These are phyloP conservation scores for Chrysotoxum bicinctum DNA, from an alignment of 2,888 invertebrate genomes.

Conservation along the genomic window DNA sequence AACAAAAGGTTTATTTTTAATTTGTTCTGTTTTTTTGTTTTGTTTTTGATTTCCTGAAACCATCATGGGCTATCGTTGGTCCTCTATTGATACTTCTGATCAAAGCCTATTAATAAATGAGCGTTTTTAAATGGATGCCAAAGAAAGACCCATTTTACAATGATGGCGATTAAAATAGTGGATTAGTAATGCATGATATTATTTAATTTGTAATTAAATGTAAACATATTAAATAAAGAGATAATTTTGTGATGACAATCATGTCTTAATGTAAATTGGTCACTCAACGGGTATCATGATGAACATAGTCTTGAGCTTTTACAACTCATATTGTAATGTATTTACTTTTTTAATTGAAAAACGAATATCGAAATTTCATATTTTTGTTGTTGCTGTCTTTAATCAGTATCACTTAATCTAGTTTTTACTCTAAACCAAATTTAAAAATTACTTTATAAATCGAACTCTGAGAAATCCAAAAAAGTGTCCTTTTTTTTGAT, in stretches of 20 bases:
- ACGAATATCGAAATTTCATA: background rate
- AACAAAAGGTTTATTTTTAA: background rate
- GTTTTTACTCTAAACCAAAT: background rate
- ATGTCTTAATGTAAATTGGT: background rate
- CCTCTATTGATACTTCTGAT: background rate
- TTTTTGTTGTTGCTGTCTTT: background rate
- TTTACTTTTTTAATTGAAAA: background rate
- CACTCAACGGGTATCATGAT: background rate
- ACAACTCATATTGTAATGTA: background rate
- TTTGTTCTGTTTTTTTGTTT: background rate
- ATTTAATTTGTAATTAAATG: background rate
- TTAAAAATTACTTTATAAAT: background rate
- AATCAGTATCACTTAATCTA: background rate
- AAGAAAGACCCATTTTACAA: background rate
- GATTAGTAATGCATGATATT: background rate
- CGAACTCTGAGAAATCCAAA: no score
- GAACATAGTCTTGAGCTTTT: background rate
- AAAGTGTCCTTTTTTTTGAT: background rate
- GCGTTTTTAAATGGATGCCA: background rate
- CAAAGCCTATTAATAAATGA: background rate
- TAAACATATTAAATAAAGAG: background rate
- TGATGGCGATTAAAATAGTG: background rate
- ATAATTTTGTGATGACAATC: conserved; percentile 22
- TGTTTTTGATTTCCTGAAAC: background rate
- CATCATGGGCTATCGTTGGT: conserved; percentile 1